A percentile compares a stretch with the other conserved stretches of the same genome.
Conservation (phyloP, 2,113 vertebrate genomes). For the Poeciliopsis occidentalis region DNA sequence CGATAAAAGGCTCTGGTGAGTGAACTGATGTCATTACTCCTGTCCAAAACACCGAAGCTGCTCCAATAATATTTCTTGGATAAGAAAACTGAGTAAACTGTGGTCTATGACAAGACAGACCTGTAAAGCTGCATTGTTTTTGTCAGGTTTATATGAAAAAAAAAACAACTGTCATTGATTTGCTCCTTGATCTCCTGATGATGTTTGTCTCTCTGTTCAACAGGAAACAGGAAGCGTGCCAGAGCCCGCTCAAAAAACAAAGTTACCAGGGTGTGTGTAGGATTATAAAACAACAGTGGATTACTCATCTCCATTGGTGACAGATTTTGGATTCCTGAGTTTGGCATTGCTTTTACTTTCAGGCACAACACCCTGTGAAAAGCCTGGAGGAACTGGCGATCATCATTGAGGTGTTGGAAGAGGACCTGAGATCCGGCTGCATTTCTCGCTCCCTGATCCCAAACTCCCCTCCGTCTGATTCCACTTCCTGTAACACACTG, state of each 20-base stretch:
- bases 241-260: slow-evolving; percentile 69
- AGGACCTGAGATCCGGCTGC: slow-evolving; percentile 79
- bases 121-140: too few relatives aligned
- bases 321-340: neutral
- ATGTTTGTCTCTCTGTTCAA: slow-evolving; percentile 7
- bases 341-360: slow-evolving; percentile 19
- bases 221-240: slow-evolving; percentile 79
- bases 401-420: slow-evolving; percentile 87
- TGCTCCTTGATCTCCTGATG: neutral
- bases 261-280: slow-evolving; percentile 73
- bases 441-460: neutral
- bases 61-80: neutral
- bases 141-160: neutral
- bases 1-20: slow-evolving; percentile 64
- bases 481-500: too few relatives aligned
- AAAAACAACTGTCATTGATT: neutral
- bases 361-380: slow-evolving; percentile 73
- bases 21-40: neutral
- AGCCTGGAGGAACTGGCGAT: slow-evolving; percentile 86
- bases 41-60: neutral
- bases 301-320: neutral
- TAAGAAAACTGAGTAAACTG: neutral
- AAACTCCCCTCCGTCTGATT: too few relatives aligned
- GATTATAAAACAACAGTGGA: neutral
- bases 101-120: too few relatives aligned